Percentiles rank a stretch among this genome's conserved stretches.
These are phyloP conservation scores for Platygyra sinensis DNA, from an alignment of 64 coral and sea anemone genomes.

Conservation along the genomic window DNA sequence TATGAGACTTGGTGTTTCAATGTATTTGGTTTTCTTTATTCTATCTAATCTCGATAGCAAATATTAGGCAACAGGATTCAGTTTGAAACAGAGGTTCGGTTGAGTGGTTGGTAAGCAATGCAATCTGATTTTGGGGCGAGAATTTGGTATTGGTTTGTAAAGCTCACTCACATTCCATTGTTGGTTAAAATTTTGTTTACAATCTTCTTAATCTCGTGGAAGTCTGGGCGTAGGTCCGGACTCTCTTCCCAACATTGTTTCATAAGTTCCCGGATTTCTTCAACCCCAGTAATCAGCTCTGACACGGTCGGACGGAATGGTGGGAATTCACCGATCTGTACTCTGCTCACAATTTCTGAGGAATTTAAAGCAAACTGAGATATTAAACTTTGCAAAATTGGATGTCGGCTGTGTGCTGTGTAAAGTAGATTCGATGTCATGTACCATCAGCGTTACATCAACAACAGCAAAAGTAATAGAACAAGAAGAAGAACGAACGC, in stretches of 20 bases:
- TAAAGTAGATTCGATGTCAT: too few species aligned
- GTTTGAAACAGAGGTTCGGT: too few species aligned
- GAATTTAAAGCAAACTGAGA: not conserved
- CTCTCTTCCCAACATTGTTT: constrained; percentile 89
- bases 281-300: constrained; percentile 54
- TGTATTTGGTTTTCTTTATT: not conserved
- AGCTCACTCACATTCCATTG: constrained; percentile 80
- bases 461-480: not conserved
- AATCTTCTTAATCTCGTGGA: constrained; percentile 90
- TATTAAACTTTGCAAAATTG: not conserved
- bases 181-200: constrained; percentile 71
- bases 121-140: too few species aligned
- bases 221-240: constrained; percentile 76
- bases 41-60: too few species aligned
- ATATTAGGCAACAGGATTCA: too few species aligned
- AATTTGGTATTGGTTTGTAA: too few species aligned
- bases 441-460: not conserved
- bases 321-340: constrained; percentile 68
- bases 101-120: too few species aligned
- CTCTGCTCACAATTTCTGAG: constrained; percentile 76
- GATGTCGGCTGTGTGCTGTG: too few species aligned
- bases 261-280: constrained; percentile 83
- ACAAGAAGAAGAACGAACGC: too few species aligned
- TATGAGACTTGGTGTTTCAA: too few species aligned
- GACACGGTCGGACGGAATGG: constrained; percentile 85